Evolutionary conservation across 2,797 vertebrate species (phyloP), one percentile per base, ranked within the genome.

Genomic region (Denticeps clupeoides): DNA sequence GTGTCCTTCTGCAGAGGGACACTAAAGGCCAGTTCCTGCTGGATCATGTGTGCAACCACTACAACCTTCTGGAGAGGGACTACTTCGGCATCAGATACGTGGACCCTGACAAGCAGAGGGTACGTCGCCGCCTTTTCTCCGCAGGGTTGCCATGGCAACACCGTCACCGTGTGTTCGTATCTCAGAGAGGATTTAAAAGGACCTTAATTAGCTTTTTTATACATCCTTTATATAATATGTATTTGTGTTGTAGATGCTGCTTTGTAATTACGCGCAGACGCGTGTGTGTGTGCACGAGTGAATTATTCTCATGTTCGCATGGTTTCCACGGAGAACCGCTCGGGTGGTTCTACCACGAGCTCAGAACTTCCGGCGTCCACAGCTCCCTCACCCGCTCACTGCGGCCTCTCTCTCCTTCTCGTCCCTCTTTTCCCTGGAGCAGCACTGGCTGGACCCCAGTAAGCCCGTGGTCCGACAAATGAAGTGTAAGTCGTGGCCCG

Each of bases 361-460:
- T n/a, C 23, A 7, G 22, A 23, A 24, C 29, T 35, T 19, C 25
- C 24, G 25, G 24, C 25, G 24, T 5, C 24, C 25, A 24, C 5
- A 24, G 16, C 33, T 43, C 22, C 26, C 6, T 41, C 23, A 35
- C 26, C 24, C 19, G 25, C 23, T 48, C 9, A 27, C 23, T 41
- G 4, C 13, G 47, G 49, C 37, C 32, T 41, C 11, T 41, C 7
- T 32, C 16, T 46, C 28, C 6, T 13, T 44, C 19, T 27, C 41
- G 10, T 18, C 47, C 15, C 51, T 12, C 45, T 15, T 45, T 25
- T 13, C 37, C 15, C 33, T 73, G 78, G 71, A 59, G 37, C 70
- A 98, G 94, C 94, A 99, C 72, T 98, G 94, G 94, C 84, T 97
- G 68, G 90, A 97, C 70, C 91, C 92, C 63, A 96, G 89, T 70